Evolutionary conservation across 2,797 vertebrate genomes (phyloP).

Genomic region (Cryptoprocta ferox): DNA sequence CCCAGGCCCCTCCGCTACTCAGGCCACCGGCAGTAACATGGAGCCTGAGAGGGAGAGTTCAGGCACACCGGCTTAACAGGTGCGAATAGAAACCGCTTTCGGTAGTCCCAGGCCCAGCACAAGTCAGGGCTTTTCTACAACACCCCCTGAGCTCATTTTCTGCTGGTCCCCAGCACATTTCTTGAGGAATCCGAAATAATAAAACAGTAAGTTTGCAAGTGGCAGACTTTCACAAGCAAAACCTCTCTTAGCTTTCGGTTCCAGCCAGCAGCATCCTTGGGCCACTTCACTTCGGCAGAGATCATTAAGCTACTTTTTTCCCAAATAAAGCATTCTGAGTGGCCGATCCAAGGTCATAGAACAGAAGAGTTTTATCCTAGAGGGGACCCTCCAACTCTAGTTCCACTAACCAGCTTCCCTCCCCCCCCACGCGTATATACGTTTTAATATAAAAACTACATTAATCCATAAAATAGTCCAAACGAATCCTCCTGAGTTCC

Average conservation of each 20-base stretch:
- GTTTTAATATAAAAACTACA: background rate
- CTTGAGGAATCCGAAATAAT: background rate
- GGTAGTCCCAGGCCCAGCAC: background rate
- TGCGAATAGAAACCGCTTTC: rapidly evolving
- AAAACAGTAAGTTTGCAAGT: background rate
- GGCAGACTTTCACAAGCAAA: background rate
- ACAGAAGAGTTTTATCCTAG: background rate
- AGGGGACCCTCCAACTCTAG: background rate
- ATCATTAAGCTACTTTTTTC: background rate
- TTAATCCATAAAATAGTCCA: background rate
- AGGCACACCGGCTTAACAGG: background rate
- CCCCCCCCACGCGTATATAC: background rate
- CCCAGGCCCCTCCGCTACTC: conserved; percentile 21
- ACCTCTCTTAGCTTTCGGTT: background rate
- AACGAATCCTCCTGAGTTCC: background rate
- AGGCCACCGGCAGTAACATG: rapidly evolving
- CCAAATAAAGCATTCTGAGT: background rate
- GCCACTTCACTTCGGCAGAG: background rate
- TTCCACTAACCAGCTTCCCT: background rate
- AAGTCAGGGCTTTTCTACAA: background rate
- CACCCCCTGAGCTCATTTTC: background rate
- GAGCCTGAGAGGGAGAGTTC: rapidly evolving
- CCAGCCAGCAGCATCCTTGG: background rate
- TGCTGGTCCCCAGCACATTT: background rate
- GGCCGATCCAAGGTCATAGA: background rate